Conservation (phyloP, 2,113 vertebrate genomes). For the Channa argus region DNA sequence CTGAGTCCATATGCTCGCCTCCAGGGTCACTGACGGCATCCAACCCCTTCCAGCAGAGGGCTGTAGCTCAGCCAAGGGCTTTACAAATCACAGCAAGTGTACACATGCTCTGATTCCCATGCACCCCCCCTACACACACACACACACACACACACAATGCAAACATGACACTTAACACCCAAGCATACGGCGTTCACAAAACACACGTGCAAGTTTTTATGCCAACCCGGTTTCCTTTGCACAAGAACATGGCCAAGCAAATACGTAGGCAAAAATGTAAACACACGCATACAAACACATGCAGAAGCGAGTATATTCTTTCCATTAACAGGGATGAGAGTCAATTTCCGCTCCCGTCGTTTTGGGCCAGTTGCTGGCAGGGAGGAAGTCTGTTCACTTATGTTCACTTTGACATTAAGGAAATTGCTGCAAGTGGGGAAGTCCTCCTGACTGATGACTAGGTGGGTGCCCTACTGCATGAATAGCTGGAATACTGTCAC, state of each 20-base stretch:
- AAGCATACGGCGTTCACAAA: constrained; percentile 31
- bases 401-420: constrained; percentile 54
- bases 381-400: constrained; percentile 62
- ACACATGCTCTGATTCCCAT: constrained; percentile 54
- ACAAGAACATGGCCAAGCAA: constrained; percentile 5
- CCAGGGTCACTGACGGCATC: constrained; percentile 67
- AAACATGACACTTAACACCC: constrained; percentile 29
- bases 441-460: constrained; percentile 60
- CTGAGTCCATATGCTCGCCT: constrained; percentile 66
- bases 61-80: constrained; percentile 40
- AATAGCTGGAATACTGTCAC: constrained; percentile 19
- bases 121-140: constrained; percentile 5
- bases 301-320: constrained; percentile 29
- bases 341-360: constrained; percentile 58
- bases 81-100: constrained; percentile 27
- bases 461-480: constrained; percentile 35
- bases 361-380: constrained; percentile 33
- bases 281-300: constrained; percentile 15
- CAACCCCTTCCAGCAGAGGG: constrained; percentile 58
- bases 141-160: constrained; percentile 4
- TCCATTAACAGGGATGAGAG: constrained; percentile 69
- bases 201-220: constrained; percentile 28
- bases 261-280: constrained; percentile 19
- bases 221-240: constrained; percentile 45
- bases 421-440: constrained; percentile 46